These are phyloP conservation scores for Pilophorus perplexus DNA, from an alignment of 2,888 invertebrate species.

Conservation along the genomic window DNA sequence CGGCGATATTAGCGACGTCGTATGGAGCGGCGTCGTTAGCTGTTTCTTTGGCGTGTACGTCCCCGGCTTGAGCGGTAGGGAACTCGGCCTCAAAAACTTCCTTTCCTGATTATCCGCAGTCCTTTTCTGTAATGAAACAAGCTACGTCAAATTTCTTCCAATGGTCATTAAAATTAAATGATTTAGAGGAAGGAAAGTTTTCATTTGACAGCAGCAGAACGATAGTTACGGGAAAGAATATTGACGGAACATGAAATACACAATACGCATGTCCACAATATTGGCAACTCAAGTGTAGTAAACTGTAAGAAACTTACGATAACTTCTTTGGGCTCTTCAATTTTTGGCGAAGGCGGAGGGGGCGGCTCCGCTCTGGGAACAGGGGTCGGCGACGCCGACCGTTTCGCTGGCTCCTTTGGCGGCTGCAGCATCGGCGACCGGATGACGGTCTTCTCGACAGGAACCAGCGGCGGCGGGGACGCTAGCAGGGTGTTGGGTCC, in stretches of 20 bases:
- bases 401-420: neutral
- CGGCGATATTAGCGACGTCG: conserved; percentile 82
- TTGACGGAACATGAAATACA: no score
- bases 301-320: neutral
- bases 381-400: conserved; percentile 2
- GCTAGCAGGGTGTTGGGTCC: conserved; percentile 66
- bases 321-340: neutral
- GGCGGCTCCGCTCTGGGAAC: conserved; percentile 15
- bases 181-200: neutral
- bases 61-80: conserved; percentile 78
- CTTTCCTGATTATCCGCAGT: conserved; percentile 40
- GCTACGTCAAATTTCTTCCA: no score
- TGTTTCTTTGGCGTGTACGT: conserved; percentile 77
- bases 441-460: conserved; percentile 36
- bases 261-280: no score
- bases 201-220: neutral
- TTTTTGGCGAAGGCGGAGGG: conserved; percentile 18
- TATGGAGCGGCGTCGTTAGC: conserved; percentile 76
- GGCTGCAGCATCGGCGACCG: conserved; percentile 18
- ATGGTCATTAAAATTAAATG: no score
- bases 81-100: conserved; percentile 67
- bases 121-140: conserved; percentile 13
- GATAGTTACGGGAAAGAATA: no score
- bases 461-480: conserved; percentile 51
- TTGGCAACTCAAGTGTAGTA: no score